Percentiles rank a stretch among this genome's conserved stretches.
phyloP scores from a whole-genome alignment of 2,113 vertebrate genomes.

The Astatoreochromis straeleni region DNA sequence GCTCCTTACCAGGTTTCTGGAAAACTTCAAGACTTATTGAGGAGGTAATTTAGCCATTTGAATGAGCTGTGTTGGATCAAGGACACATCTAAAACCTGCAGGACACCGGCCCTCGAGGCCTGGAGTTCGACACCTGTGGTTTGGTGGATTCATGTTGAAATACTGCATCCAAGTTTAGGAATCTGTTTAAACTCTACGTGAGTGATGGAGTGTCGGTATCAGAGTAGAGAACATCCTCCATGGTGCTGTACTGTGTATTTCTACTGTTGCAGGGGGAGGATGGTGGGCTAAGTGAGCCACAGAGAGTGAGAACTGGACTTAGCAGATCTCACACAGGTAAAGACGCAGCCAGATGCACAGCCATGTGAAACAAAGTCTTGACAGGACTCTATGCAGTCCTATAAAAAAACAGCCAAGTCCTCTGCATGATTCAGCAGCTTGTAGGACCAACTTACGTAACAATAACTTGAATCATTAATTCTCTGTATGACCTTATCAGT shows the following conservation, averaged over 20 bases:
- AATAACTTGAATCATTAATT: background rate
- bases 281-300: conserved; percentile 4
- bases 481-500: background rate
- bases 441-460: background rate
- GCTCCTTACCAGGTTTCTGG: background rate
- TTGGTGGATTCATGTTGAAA: background rate
- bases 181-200: background rate
- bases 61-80: background rate
- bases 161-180: background rate
- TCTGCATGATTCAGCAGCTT: background rate
- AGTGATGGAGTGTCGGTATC: background rate
- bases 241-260: background rate
- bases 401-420: background rate
- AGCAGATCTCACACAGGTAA: conserved; percentile 56
- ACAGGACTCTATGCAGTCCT: background rate
- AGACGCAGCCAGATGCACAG: background rate
- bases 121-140: background rate
- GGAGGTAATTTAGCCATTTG: background rate
- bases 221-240: background rate
- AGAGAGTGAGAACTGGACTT: conserved; percentile 29
- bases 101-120: background rate
- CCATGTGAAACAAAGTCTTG: background rate
- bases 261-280: conserved; percentile 22
- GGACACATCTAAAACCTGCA: background rate
- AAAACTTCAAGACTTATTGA: background rate